A percentile compares a stretch with the other conserved stretches of the same genome.
Evolutionary conservation across 2,888 invertebrate species (phyloP).

Genomic region (Melieria omissa): DNA sequence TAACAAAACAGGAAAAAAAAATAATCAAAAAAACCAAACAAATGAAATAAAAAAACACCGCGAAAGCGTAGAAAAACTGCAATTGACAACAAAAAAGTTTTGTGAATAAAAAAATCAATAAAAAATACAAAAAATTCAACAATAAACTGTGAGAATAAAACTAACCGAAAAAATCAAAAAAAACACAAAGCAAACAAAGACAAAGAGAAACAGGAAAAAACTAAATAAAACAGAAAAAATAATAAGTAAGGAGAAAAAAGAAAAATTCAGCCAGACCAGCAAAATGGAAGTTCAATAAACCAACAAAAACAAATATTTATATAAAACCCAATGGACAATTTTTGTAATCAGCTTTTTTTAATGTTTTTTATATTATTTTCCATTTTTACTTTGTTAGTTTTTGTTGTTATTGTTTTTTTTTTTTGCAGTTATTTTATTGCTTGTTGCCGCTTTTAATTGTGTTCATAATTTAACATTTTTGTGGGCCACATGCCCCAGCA

Average conservation of each 20-base stretch:
- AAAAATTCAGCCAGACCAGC: not conserved
- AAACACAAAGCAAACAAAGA: conserved; percentile 11
- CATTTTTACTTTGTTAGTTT: too few relatives aligned
- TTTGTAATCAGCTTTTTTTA: too few relatives aligned
- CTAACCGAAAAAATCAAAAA: conserved; percentile 8
- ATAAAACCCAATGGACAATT: not conserved
- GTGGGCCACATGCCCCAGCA: too few relatives aligned
- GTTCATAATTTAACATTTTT: too few relatives aligned
- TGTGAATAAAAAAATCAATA: conserved; percentile 17
- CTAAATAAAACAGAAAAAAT: not conserved
- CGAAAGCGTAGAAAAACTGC: not conserved
- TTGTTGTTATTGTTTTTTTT: too few relatives aligned
- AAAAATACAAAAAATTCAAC: not conserved
- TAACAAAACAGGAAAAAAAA: conserved; percentile 12
- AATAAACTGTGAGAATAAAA: not conserved
- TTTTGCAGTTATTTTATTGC: too few relatives aligned
- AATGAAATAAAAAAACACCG: not conserved
- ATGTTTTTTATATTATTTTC: too few relatives aligned
- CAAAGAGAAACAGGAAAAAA: not conserved
- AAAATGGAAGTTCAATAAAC: conserved; percentile 4
- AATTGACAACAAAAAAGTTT: conserved; percentile 11
- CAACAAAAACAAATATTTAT: not conserved
- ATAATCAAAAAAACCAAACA: conserved; percentile 1
- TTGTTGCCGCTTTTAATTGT: too few relatives aligned
- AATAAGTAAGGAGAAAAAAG: not conserved